phyloP scores from a whole-genome alignment of 1,140 invertebrate genomes.

The Drosophila auraria region DNA sequence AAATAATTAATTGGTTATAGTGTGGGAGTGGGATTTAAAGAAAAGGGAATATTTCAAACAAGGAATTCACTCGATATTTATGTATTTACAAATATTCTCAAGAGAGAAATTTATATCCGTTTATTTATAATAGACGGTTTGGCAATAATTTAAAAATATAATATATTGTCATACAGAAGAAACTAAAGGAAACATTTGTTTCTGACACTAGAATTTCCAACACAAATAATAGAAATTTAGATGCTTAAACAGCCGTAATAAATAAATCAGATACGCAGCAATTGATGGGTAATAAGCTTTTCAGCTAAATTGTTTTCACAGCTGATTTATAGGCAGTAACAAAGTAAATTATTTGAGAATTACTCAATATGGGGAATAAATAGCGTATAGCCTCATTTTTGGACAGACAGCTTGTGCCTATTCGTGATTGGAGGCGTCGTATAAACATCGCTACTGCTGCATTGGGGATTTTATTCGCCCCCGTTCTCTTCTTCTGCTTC shows the following conservation, averaged over 20 bases:
- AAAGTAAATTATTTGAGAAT: neutral
- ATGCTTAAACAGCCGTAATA: neutral
- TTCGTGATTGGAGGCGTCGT: conserved; percentile 1
- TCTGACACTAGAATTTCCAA: neutral
- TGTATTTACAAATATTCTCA: neutral
- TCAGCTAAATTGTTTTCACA: neutral
- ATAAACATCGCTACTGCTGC: conserved; percentile 12
- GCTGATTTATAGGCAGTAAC: conserved; percentile 3
- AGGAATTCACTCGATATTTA: neutral
- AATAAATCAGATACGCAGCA: neutral
- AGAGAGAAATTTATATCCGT: neutral
- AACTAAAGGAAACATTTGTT: neutral
- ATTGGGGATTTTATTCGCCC: neutral
- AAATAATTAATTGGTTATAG: conserved; percentile 2
- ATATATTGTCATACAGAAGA: neutral
- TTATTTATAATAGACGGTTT: neutral
- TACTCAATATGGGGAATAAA: conserved; percentile 1
- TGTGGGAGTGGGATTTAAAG: neutral
- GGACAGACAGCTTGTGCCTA: neutral
- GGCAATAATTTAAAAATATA: neutral
- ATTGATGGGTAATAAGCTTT: neutral
- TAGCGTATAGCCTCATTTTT: neutral
- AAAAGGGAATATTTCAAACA: neutral
- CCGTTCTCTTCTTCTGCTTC: conserved; percentile 14
- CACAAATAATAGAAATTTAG: neutral